Conservation (phyloP, 2,797 vertebrate species). For the Chloroceryle amazona region DNA sequence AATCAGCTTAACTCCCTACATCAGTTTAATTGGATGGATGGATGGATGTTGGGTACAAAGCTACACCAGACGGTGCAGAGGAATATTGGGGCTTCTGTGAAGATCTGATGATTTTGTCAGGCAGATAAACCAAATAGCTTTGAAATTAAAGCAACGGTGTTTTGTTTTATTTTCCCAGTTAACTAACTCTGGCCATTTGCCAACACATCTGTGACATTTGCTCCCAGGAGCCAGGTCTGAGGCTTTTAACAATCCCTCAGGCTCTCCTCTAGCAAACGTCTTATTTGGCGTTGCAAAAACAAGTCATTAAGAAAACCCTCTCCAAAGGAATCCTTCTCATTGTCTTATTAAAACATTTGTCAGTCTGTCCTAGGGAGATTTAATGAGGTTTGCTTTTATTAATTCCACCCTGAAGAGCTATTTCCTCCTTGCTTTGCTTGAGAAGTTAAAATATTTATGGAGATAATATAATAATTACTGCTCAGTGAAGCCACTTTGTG, state of each 20-base stretch:
- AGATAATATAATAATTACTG: constrained; percentile 40
- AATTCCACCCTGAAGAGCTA: constrained; percentile 54
- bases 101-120: background rate
- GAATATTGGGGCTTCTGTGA: background rate
- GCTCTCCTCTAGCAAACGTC: background rate
- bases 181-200: background rate
- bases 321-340: constrained; percentile 26
- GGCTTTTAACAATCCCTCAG: background rate
- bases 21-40: background rate
- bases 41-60: background rate
- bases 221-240: background rate
- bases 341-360: constrained; percentile 66
- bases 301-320: constrained; percentile 26
- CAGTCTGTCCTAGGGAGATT: constrained; percentile 49
- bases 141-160: background rate
- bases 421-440: constrained; percentile 30
- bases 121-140: background rate
- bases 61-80: background rate
- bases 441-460: constrained; percentile 69
- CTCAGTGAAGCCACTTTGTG: background rate
- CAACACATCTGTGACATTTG: background rate
- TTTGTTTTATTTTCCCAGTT: background rate
- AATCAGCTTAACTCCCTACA: background rate
- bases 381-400: constrained; percentile 62
- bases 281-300: background rate